Base-by-base conservation (phyloP, 2,113 vertebrate species). In the Pterophyllum scalare region DNA sequence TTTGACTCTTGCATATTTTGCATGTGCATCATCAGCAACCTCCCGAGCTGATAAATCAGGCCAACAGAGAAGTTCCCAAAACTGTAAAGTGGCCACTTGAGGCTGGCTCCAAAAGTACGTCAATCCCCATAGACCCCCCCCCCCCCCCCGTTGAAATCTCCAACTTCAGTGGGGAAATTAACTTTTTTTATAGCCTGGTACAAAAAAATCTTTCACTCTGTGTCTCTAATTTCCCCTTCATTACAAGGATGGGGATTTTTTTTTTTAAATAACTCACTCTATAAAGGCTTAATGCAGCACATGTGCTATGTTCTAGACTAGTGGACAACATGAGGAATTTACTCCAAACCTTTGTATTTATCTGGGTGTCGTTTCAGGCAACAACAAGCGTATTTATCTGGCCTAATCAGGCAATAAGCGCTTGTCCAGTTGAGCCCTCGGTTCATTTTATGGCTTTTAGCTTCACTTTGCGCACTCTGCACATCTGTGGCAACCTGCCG, bases 51-150 rank as follows among this genome's bases (percentile, higher is more conserved):
- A 72, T 52, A 52, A 72, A 72, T 52, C 24, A 72, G 52, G 46
- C 46, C 28, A 52, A 26, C 43, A 14, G 1, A 72, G 46, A 72
- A 72, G 65, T 52, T 52, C 46, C 43, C 6, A 3, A 72, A 72
- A 49, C 46, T 72, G 28, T n/a, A 72, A 52, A 72, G 26, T 72
- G 46, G 65, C 65, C 26, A 52, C 65, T 72, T 52, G 65, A 72
- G 11, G 46, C 65, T 72, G 65, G 43, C 17, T 11, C 65, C 65
- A 72, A 72, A 52, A 20, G 24, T 31, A 17, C 24, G 28, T 72
- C 17, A 52, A 72, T 31, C 65, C 64, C 64, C 64, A 15, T 38
- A 46, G 8, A 28, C 40, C 2, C 3, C 10, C 28, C 43, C 49
- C 17, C 28, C 40, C 2, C 3, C 10, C 28, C 43, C 49, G 24